Evolutionary conservation across 2,113 vertebrate genomes (phyloP), one percentile per base, ranked within the genome.

Genomic region (Hipposideros armiger): DNA sequence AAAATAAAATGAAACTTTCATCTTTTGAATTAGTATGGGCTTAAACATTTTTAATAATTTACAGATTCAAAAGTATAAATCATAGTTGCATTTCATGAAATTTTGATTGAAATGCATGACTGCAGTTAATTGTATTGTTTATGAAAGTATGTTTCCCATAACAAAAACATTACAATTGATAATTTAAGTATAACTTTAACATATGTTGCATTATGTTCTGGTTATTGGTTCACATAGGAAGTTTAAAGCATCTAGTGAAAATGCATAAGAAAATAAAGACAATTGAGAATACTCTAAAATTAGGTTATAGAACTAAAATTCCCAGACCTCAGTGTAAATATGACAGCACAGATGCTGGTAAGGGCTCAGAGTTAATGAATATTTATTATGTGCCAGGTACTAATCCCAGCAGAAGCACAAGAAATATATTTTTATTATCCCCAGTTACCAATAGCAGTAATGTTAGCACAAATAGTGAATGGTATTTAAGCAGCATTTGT

Each of bases 31-130:
- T 81, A 85, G 47, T 62, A 36, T 87, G 83, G 76, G 70, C 74
- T 97, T 90, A 73, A 78, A 76, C 30, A 24, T 66, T 92, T 95
- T 77, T 84, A 93, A 93, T 95, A 72, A 80, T 56, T 10, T 67
- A 50, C 32, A 95, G 52, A 92, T 95, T 87, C 28, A 95, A 90
- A 95, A 90, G 66, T 74, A 16, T 89, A 93, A 42, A 62, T 50
- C 58, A 78, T 45, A 91, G 58, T 64, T 93, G n/a, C 20, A 64
- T 72, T 96, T 94, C 17, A 74, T 90, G 87, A 90, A 93, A 52
- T 87, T 78, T 95, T 97, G 42, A 88, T 66, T 89, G 24, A 90
- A 88, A 40, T 19, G 52, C 62, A 22, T 81, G 15, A 54, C 22
- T 67, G 16, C 2, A 11, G 11, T 94, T 90, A 90, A 87, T 87